Evolutionary conservation across 2,888 invertebrate species (phyloP).

Genomic region (Atrina japonica): DNA sequence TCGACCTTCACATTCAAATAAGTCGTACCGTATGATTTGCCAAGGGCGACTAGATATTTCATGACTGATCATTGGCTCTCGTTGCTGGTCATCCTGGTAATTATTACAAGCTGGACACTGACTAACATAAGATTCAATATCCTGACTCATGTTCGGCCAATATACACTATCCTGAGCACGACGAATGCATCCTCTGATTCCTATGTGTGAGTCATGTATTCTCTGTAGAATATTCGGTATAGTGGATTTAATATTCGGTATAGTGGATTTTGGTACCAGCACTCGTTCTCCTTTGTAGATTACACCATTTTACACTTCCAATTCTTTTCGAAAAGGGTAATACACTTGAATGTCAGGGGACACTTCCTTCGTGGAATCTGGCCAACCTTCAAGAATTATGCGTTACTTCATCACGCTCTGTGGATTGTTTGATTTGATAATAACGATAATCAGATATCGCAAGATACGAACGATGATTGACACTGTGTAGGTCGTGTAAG

Average conservation of each 20-base stretch:
- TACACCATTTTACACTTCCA: slow-evolving; percentile 21
- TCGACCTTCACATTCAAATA: slow-evolving; percentile 18
- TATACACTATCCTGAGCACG: slow-evolving; percentile 23
- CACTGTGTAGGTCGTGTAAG: slow-evolving; percentile 1
- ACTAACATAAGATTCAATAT: slow-evolving; percentile 5
- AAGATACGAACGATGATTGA: slow-evolving; percentile 33
- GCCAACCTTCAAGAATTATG: neutral
- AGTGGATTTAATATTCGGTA: too few relatives aligned
- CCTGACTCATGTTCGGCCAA: slow-evolving; percentile 35
- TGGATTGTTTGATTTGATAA: neutral
- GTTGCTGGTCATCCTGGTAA: slow-evolving; percentile 1
- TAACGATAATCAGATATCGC: slow-evolving; percentile 32
- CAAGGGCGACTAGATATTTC: slow-evolving; percentile 31
- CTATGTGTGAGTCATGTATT: slow-evolving; percentile 21
- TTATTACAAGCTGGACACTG: slow-evolving; percentile 20
- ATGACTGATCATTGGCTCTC: slow-evolving; percentile 32
- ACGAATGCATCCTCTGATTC: slow-evolving; percentile 6
- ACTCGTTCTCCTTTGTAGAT: slow-evolving; percentile 17
- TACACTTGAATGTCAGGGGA: neutral
- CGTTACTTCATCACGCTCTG: neutral
- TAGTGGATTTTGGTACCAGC: neutral
- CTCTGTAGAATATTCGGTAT: neutral
- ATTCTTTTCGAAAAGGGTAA: slow-evolving; percentile 26
- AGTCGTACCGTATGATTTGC: slow-evolving; percentile 22
- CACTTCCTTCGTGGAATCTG: neutral